Evolutionary conservation across 1,140 invertebrate species (phyloP).

Genomic region (Maconellicoccus hirsutus): DNA sequence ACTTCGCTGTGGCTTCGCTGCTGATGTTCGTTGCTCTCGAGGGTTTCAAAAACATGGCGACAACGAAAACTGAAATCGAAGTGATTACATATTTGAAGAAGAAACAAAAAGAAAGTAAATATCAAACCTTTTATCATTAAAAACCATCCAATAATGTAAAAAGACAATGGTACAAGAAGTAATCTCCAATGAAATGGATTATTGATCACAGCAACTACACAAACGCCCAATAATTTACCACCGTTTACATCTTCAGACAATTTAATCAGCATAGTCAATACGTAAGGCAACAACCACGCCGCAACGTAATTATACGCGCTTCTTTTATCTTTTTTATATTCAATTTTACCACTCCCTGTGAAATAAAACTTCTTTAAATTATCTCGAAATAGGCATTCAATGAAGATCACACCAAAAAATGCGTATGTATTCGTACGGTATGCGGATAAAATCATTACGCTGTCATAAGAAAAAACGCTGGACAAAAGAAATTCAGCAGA

Average conservation of each 20-base stretch:
- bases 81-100: not conserved
- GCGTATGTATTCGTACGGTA: no score
- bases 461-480: slow-evolving; percentile 86
- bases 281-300: slow-evolving; percentile 84
- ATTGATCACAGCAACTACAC: slow-evolving; percentile 82
- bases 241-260: slow-evolving; percentile 85
- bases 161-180: slow-evolving; percentile 62
- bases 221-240: slow-evolving; percentile 84
- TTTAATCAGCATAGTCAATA: slow-evolving; percentile 81
- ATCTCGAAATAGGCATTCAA: not conserved
- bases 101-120: slow-evolving; percentile 38
- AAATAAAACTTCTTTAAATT: slow-evolving; percentile 30
- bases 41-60: slow-evolving; percentile 60
- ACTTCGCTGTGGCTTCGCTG: slow-evolving; percentile 63
- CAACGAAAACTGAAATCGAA: slow-evolving; percentile 41
- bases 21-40: slow-evolving; percentile 70
- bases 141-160: slow-evolving; percentile 39
- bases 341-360: slow-evolving; percentile 48
- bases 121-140: slow-evolving; percentile 40
- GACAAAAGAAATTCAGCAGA: slow-evolving; percentile 93
- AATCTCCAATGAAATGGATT: slow-evolving; percentile 57
- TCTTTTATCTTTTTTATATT: slow-evolving; percentile 84
- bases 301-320: slow-evolving; percentile 88
- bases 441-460: slow-evolving; percentile 37
- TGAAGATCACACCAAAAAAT: not conserved